Percentiles rank a stretch among this genome's conserved stretches.
Evolutionary conservation across 2,113 vertebrate genomes (phyloP).

Genomic region (Alethe diademata): DNA sequence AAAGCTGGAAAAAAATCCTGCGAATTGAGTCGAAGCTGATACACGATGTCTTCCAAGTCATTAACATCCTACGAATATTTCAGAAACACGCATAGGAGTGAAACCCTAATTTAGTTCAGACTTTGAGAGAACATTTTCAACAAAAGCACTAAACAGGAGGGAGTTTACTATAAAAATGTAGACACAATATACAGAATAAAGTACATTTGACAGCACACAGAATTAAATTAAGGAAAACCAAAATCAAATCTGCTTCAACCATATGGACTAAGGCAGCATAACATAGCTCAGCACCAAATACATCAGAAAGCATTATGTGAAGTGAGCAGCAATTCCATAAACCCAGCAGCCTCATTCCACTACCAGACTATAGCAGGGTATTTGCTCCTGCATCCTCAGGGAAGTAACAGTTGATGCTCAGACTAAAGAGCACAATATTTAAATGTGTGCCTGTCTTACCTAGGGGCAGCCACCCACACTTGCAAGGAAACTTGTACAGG

Average conservation of each 20-base stretch:
- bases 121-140: not conserved
- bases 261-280: slow-evolving; percentile 56
- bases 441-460: not conserved
- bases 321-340: slow-evolving; percentile 42
- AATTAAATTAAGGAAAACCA: slow-evolving; percentile 58
- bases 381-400: not conserved
- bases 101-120: not conserved
- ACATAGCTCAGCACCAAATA: slow-evolving; percentile 46
- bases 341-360: slow-evolving; percentile 1
- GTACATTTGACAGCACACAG: slow-evolving; percentile 52
- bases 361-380: not conserved
- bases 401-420: not conserved
- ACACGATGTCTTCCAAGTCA: not conserved
- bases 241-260: slow-evolving; percentile 61
- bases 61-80: not conserved
- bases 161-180: slow-evolving; percentile 32
- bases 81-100: not conserved
- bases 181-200: slow-evolving; percentile 53
- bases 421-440: not conserved
- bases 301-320: slow-evolving; percentile 53
- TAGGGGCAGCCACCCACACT: not conserved
- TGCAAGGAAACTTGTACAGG: not conserved
- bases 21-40: not conserved
- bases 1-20: not conserved
- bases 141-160: slow-evolving; percentile 25